Conservation (phyloP, 2,888 invertebrate genomes). For the Kuschelorhynchus macadamiae region DNA sequence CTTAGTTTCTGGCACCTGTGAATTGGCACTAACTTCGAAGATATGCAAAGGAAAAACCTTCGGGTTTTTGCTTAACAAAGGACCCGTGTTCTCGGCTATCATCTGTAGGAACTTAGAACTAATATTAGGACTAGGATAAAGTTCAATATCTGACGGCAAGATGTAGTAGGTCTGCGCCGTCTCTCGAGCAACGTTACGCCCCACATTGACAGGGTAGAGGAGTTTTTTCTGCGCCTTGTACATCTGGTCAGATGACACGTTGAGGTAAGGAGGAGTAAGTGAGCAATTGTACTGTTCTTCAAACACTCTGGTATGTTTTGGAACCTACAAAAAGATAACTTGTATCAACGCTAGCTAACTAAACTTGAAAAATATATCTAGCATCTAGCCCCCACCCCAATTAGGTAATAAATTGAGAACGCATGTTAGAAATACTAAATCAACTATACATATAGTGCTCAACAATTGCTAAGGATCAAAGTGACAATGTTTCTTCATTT, state of each 20-base stretch:
- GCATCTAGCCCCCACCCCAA: too few species aligned
- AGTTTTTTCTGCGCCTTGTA: constrained; percentile 87
- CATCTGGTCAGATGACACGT: constrained; percentile 76
- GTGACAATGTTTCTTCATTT: too few species aligned
- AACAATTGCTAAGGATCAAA: too few species aligned
- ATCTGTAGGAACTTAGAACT: constrained; percentile 87
- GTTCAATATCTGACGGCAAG: constrained; percentile 90
- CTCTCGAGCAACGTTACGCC: constrained; percentile 89
- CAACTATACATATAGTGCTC: too few species aligned
- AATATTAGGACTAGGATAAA: constrained; percentile 89
- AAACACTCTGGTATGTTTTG: constrained; percentile 75
- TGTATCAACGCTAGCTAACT: too few species aligned
- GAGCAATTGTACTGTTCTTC: constrained; percentile 80
- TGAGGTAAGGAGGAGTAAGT: constrained; percentile 78
- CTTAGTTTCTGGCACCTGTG: constrained; percentile 81
- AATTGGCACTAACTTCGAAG: constrained; percentile 85
- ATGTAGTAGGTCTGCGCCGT: constrained; percentile 86
- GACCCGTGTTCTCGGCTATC: constrained; percentile 80
- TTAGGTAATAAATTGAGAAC: too few species aligned
- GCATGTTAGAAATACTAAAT: too few species aligned
- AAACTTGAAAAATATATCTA: too few species aligned
- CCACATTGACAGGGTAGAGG: constrained; percentile 91
- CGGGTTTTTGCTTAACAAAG: constrained; percentile 74
- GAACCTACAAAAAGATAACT: constrained; percentile 72
- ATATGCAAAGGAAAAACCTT: constrained; percentile 90